Evolutionary conservation across 2,797 vertebrate genomes (phyloP), one percentile per base, ranked within the genome.

Genomic region (Myotis findleyi): DNA sequence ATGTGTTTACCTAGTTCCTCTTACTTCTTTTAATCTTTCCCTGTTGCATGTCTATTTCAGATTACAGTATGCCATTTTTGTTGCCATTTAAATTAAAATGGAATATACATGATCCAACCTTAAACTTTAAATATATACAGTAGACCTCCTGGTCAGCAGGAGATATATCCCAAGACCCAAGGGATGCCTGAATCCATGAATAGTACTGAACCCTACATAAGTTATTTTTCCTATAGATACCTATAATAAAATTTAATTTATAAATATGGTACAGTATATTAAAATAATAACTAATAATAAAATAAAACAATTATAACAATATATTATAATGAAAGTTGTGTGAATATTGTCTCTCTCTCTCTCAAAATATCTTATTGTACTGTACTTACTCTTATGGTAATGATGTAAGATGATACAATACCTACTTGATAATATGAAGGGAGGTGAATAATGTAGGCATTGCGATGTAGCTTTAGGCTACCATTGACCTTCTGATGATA

Each of bases 1-100:
- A 82, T 79, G 21, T 94, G 6, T 85, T 80, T 90, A 49, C 69
- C 7, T 11, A 85, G n/a, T 89, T 95, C 16, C 10, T 87, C 85
- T 81, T 75, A 18, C 17, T 73, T 14, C 49, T 76, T 96, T 89
- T 62, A 68, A 53, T 86, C 38, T 73, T 94, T 53, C 53, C n/a
- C 71, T 92, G 23, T 25, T 69, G 38, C 20, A 64, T 72, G n/a
- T 4, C 62, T 81, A 11, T 68, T 23, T n/a, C 68, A 33, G 16
- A 53, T 73, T 53, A 86, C 2, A 57, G 7, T 79, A 81, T 8
- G 91, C 10, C 38, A 7, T 38, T 84, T 91, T 79, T 86, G 3
- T 69, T 85, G 6, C 20, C 41, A 41, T 88, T 94, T 76, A 89
- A 44, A 51, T 71, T 68, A 49, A 95, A 83, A 79, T 38, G n/a